A percentile compares a stretch with the other conserved stretches of the same genome.
These are phyloP conservation scores for Fragum fragum DNA, from an alignment of 2,888 invertebrate species.

Conservation along the genomic window DNA sequence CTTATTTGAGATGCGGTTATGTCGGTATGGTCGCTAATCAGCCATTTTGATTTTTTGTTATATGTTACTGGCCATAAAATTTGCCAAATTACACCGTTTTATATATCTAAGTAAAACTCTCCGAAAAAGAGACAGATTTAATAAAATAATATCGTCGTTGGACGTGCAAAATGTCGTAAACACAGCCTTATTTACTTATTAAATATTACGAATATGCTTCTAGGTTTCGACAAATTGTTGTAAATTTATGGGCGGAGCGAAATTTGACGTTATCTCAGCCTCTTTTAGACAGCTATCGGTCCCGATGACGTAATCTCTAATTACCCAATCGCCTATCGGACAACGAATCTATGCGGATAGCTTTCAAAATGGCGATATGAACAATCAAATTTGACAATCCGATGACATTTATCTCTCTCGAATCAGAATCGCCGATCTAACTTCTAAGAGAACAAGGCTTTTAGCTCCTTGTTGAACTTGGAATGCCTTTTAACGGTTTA, in stretches of 20 bases:
- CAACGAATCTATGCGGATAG: conserved; percentile 15
- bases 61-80: no score
- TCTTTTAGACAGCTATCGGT: conserved; percentile 17
- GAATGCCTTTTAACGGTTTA: conserved; percentile 4
- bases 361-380: conserved; percentile 26
- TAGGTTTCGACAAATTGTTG: no score
- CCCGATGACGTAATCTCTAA: conserved; percentile 18
- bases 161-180: no score
- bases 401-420: conserved; percentile 33
- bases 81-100: no score
- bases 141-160: no score
- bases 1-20: no score
- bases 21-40: no score
- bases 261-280: conserved; percentile 14
- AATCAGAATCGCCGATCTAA: conserved; percentile 16
- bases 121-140: no score
- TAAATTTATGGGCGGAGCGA: conserved; percentile 12
- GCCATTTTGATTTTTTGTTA: no score
- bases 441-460: background rate
- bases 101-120: no score
- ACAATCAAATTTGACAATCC: conserved; percentile 9
- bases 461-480: conserved; percentile 11
- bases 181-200: no score
- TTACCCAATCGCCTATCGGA: conserved; percentile 25
- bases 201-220: no score